Evolutionary conservation across 2,113 vertebrate genomes (phyloP).

Genomic region (Eptatretus burgeri): DNA sequence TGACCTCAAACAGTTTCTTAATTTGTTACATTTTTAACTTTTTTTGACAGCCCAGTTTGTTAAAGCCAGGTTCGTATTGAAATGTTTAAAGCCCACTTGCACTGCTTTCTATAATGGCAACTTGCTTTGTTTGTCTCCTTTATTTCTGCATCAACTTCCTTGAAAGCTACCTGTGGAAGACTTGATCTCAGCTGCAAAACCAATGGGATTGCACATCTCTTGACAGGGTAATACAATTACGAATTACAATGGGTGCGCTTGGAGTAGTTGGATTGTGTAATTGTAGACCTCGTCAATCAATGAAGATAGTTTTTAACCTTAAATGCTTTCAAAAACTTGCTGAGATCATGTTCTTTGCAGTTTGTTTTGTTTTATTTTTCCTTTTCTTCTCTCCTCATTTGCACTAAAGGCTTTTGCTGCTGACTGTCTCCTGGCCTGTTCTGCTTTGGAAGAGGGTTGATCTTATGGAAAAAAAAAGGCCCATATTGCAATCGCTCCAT

Average conservation of each 20-base stretch:
- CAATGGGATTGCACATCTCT: too few relatives aligned
- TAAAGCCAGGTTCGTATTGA: slow-evolving; percentile 99
- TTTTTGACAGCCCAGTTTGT: slow-evolving; percentile 99
- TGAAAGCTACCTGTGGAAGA: too few relatives aligned
- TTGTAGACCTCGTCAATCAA: too few relatives aligned
- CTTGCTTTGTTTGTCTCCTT: slow-evolving; percentile 49
- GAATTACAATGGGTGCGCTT: too few relatives aligned
- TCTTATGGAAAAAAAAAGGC: background rate
- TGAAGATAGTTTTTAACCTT: too few relatives aligned
- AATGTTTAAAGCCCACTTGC: slow-evolving; percentile 99
- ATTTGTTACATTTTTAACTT: slow-evolving; percentile 99
- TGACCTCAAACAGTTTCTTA: slow-evolving; percentile 45
- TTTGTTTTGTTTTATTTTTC: background rate
- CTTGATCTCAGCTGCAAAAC: too few relatives aligned
- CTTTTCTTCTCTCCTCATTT: slow-evolving; percentile 3
- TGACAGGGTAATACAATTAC: too few relatives aligned
- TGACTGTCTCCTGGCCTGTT: background rate
- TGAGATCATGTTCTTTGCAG: too few relatives aligned
- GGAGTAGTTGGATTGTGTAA: too few relatives aligned
- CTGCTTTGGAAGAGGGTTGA: slow-evolving; percentile 1
- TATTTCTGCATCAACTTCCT: slow-evolving; percentile 4
- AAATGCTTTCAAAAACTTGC: too few relatives aligned
- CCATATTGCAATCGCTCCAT: background rate
- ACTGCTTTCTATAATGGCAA: slow-evolving; percentile 99
- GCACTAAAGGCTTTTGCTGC: slow-evolving; percentile 3